These are phyloP conservation scores for Andrena chrysosceles DNA, from an alignment of 2,888 invertebrate species.

Conservation along the genomic window DNA sequence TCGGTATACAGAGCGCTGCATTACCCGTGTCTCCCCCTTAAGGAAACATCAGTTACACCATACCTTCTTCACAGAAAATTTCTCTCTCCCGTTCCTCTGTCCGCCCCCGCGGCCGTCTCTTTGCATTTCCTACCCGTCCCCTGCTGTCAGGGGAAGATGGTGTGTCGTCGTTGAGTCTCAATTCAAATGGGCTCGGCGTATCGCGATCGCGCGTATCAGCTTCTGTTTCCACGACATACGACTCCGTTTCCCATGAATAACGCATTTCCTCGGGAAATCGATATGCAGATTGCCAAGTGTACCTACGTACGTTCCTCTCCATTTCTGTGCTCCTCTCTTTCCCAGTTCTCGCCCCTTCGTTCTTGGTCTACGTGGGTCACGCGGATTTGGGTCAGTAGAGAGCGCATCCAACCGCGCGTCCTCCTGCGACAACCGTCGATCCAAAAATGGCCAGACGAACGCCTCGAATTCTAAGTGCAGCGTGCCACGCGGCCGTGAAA, in stretches of 20 bases:
- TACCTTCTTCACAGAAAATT: constrained; percentile 6
- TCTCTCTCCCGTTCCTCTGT: constrained; percentile 7
- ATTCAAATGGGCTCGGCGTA: constrained; percentile 71
- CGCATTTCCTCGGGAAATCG: constrained; percentile 74
- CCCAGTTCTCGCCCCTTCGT: constrained; percentile 10
- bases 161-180: constrained; percentile 61
- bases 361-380: constrained; percentile 31
- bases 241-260: constrained; percentile 76
- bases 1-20: too few species aligned
- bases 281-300: constrained; percentile 75
- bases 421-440: constrained; percentile 16
- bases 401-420: constrained; percentile 21
- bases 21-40: too few species aligned
- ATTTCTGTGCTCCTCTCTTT: constrained; percentile 22
- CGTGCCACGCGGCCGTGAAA: constrained; percentile 50
- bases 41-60: background rate
- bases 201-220: constrained; percentile 73
- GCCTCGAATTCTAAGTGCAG: constrained; percentile 15
- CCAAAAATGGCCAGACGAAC: constrained; percentile 14
- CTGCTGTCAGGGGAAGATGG: constrained; percentile 55
- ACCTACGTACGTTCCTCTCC: constrained; percentile 47
- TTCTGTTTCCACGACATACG: constrained; percentile 74
- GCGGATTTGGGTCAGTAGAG: constrained; percentile 70
- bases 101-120: constrained; percentile 22
- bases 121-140: constrained; percentile 46